Percentiles rank a stretch among this genome's conserved stretches.
These are phyloP conservation scores for Leptopilina syphax DNA, from an alignment of 2,888 invertebrate genomes.

Conservation along the genomic window DNA sequence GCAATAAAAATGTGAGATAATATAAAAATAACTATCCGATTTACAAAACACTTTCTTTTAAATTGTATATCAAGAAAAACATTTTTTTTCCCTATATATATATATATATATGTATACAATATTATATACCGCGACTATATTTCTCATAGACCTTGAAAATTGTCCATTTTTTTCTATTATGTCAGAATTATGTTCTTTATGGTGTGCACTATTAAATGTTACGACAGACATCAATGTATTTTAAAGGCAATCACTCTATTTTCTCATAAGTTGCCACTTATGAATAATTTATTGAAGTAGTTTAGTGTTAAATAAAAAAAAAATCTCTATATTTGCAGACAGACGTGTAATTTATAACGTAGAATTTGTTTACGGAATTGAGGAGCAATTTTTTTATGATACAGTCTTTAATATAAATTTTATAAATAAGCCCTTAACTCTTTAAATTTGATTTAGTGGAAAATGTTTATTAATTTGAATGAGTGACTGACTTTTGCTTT, in stretches of 20 bases:
- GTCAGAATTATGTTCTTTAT: conserved; percentile 30
- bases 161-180: conserved; percentile 9
- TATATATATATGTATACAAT: too few species aligned
- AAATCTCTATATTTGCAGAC: neutral
- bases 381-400: neutral
- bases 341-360: conserved; percentile 11
- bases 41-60: neutral
- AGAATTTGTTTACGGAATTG: neutral
- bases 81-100: too few species aligned
- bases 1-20: conserved; percentile 11
- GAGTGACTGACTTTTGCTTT: too few species aligned
- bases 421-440: too few species aligned
- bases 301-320: conserved; percentile 23
- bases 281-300: conserved; percentile 28
- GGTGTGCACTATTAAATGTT: conserved; percentile 36
- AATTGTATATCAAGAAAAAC: too few species aligned
- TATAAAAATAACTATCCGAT: neutral
- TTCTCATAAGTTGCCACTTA: conserved; percentile 39
- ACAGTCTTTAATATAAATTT: too few species aligned
- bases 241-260: conserved; percentile 36
- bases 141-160: conserved; percentile 17
- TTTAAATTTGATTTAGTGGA: too few species aligned
- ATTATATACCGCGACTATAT: neutral
- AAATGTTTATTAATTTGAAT: too few species aligned
- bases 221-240: conserved; percentile 32